A percentile compares a stretch with the other conserved stretches of the same genome.
Conservation (phyloP, 2,888 invertebrate genomes). For the Mesorhabditis spiculigera region DNA sequence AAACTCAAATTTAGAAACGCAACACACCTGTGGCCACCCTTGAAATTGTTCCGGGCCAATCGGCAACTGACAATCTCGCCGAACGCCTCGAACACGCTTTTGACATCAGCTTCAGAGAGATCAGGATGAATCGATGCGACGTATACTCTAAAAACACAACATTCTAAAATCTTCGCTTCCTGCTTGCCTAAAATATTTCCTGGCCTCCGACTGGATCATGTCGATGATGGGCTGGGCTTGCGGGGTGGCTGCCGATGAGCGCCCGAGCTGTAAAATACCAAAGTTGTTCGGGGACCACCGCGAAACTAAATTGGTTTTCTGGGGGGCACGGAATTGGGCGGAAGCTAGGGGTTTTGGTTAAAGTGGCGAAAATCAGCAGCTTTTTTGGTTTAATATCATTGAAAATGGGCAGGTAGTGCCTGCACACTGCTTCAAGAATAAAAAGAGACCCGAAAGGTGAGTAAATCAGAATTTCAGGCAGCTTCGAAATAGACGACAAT, state of each 20-base stretch:
- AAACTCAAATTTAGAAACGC: not conserved
- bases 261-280: conserved; percentile 69
- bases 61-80: conserved; percentile 91
- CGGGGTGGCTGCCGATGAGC: conserved; percentile 91
- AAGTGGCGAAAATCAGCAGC: too few relatives aligned
- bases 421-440: too few relatives aligned
- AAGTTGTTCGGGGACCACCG: too few relatives aligned
- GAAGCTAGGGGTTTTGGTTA: too few relatives aligned
- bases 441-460: too few relatives aligned
- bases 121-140: conserved; percentile 96
- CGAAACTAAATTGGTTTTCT: too few relatives aligned
- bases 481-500: too few relatives aligned
- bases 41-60: conserved; percentile 76
- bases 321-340: too few relatives aligned
- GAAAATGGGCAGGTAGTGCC: too few relatives aligned
- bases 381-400: too few relatives aligned
- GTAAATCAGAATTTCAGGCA: too few relatives aligned
- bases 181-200: conserved; percentile 60
- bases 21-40: conserved; percentile 61
- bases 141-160: conserved; percentile 68
- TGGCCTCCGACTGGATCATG: conserved; percentile 95
- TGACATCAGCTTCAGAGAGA: conserved; percentile 91
- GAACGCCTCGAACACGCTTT: conserved; percentile 97
- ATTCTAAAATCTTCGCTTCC: conserved; percentile 91
- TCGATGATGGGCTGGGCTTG: conserved; percentile 99